A percentile compares a stretch with the other conserved stretches of the same genome.
phyloP scores from a whole-genome alignment of 2,888 invertebrate species.

The Hedychridium roseum region DNA sequence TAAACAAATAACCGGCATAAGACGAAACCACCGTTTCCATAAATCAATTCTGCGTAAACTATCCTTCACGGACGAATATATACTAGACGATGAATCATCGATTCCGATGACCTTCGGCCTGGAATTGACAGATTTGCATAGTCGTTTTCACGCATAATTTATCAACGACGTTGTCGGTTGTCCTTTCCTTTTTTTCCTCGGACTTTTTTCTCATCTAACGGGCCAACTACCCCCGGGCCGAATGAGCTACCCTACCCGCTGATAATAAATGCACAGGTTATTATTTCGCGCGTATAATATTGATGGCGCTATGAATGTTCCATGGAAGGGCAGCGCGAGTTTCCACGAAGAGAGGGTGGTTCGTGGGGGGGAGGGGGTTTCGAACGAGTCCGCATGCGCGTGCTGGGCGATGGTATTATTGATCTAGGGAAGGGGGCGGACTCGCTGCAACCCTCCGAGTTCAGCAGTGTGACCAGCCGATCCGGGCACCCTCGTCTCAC shows the following conservation, averaged over 20 bases:
- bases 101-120: slow-evolving; percentile 12
- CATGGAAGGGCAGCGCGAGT: slow-evolving; percentile 50
- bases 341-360: slow-evolving; percentile 29
- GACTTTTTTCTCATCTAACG: too few relatives aligned
- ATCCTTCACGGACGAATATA: too few relatives aligned
- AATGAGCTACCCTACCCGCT: slow-evolving; percentile 24
- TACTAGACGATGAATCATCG: slow-evolving; percentile 30
- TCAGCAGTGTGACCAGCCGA: slow-evolving; percentile 48
- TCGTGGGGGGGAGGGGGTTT: slow-evolving; percentile 39
- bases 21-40: too few relatives aligned
- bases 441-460: slow-evolving; percentile 38
- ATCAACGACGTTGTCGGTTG: slow-evolving; percentile 24
- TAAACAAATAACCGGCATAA: too few relatives aligned
- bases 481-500: slow-evolving; percentile 24
- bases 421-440: slow-evolving; percentile 52
- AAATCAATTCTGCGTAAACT: too few relatives aligned
- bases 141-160: slow-evolving; percentile 55
- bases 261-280: slow-evolving; percentile 61
- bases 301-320: slow-evolving; percentile 62
- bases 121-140: slow-evolving; percentile 50
- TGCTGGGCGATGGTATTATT: slow-evolving; percentile 57
- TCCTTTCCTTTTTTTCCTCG: slow-evolving; percentile 14
- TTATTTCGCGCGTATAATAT: slow-evolving; percentile 63
- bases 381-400: slow-evolving; percentile 51
- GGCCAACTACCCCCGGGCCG: too few relatives aligned